A percentile compares a stretch with the other conserved stretches of the same genome.
Conservation (phyloP, 2,797 vertebrate genomes). For the Cercopithecus hamlyni region DNA sequence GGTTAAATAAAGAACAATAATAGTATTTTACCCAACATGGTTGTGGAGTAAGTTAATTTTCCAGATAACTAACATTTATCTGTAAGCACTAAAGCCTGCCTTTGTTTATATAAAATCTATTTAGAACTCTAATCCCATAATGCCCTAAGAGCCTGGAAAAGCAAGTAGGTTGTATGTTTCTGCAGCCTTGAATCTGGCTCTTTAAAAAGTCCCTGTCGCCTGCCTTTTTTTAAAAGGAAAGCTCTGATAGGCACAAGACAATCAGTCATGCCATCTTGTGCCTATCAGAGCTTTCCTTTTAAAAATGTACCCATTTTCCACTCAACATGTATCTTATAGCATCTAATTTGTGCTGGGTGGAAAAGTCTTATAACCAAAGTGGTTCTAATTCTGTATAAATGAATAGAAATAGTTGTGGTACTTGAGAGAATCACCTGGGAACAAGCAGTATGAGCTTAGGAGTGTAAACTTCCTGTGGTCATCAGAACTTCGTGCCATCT, state of each 20-base stretch:
- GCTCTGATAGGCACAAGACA: neutral
- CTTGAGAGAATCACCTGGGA: neutral
- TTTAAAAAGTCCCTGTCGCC: neutral
- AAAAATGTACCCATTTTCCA: neutral
- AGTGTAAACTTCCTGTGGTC: neutral
- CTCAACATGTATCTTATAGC: neutral
- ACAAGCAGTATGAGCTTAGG: neutral
- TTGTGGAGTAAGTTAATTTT: conserved; percentile 10
- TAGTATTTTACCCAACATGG: neutral
- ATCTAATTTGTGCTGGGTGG: neutral
- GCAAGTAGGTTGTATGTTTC: neutral
- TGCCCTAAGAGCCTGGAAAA: neutral
- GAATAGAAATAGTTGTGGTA: neutral
- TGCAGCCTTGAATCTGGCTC: neutral
- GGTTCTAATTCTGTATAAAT: neutral
- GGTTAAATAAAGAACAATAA: neutral
- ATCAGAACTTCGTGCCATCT: neutral
- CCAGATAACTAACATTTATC: neutral
- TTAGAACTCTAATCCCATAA: neutral
- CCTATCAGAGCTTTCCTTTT: neutral
- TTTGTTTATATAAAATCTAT: neutral
- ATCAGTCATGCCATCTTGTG: neutral
- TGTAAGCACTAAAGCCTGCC: neutral
- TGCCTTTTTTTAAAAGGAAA: too few species aligned
- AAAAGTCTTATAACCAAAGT: neutral